Percentiles rank a stretch among this genome's conserved stretches.
Conservation (phyloP, 2,888 invertebrate species). For the Megalurothrips usitatus region DNA sequence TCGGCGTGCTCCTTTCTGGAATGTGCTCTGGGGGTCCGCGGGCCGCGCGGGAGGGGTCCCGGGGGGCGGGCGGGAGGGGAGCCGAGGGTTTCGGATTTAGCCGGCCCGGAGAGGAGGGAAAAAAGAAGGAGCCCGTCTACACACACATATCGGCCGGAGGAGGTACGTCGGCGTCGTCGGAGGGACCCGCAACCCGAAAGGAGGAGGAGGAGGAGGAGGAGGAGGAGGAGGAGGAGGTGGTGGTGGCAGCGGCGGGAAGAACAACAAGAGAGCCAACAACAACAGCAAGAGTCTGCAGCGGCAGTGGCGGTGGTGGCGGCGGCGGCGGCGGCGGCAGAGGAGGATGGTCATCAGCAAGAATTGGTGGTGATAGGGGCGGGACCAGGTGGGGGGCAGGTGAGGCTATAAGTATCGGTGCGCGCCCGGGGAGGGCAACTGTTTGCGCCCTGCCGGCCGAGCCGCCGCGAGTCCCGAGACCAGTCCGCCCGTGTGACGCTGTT, state of each 20-base stretch:
- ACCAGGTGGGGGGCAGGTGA: background rate
- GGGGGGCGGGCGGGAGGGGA: background rate
- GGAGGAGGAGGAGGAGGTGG: background rate
- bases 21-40: background rate
- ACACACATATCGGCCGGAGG: constrained; percentile 11
- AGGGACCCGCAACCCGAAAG: background rate
- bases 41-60: background rate
- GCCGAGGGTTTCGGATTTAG: constrained; percentile 11
- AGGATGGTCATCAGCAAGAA: constrained; percentile 11
- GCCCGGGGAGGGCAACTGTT: background rate
- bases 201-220: background rate
- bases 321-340: background rate
- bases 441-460: background rate
- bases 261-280: background rate
- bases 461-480: background rate
- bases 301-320: background rate
- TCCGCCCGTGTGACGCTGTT: background rate
- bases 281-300: background rate
- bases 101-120: constrained; percentile 1
- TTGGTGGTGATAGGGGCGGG: background rate
- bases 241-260: background rate
- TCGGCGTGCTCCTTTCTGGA: background rate
- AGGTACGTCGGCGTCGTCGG: constrained; percentile 4
- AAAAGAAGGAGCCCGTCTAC: constrained; percentile 2
- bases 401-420: constrained; percentile 19